phyloP scores from a whole-genome alignment of 1,140 invertebrate genomes.

The Lasaia peninsularis region DNA sequence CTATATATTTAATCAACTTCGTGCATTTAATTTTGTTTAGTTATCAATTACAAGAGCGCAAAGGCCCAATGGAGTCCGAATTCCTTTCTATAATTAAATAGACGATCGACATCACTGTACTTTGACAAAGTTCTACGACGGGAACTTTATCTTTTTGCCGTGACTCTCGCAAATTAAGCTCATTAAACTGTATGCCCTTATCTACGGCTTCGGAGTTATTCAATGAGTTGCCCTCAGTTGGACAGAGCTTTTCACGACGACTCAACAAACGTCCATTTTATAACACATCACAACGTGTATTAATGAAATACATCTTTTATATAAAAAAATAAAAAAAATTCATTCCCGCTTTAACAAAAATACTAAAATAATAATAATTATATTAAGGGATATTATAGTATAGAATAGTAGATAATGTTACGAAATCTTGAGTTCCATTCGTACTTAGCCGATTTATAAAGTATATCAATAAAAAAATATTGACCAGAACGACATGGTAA shows the following conservation, averaged over 20 bases:
- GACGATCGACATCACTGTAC: constrained; percentile 6
- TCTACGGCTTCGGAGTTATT: constrained; percentile 7
- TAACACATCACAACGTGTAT: no score
- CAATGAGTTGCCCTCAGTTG: constrained; percentile 4
- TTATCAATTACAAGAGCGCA: neutral
- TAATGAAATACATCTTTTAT: no score
- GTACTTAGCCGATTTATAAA: no score
- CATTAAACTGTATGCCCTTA: constrained; percentile 3
- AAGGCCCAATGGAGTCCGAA: constrained; percentile 4
- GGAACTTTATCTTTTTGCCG: constrained; percentile 20
- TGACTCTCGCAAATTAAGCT: constrained; percentile 11
- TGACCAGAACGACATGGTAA: no score
- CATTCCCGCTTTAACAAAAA: no score
- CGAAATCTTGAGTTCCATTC: no score
- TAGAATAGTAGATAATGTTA: no score
- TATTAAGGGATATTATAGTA: no score
- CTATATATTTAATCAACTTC: neutral
- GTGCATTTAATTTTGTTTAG: neutral
- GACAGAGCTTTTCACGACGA: neutral
- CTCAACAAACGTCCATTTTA: no score
- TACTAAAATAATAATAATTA: no score
- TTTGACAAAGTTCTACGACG: constrained; percentile 6
- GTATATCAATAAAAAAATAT: no score
- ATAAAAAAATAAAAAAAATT: no score
- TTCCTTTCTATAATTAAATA: constrained; percentile 10